Percentiles rank a stretch among this genome's conserved stretches.
phyloP scores from a whole-genome alignment of 92 coral and sea anemone genomes.

The Metridium senile region DNA sequence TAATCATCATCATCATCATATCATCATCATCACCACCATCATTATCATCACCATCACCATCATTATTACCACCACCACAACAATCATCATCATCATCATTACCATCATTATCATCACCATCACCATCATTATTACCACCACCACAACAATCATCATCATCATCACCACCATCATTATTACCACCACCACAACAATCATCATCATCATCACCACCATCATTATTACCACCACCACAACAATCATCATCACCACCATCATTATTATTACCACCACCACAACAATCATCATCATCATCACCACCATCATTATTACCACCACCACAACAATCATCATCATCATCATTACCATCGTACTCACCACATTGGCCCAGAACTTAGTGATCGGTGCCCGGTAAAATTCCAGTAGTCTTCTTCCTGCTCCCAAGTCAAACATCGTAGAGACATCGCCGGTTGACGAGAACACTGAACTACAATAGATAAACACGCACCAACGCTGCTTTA shows the following conservation, averaged over 20 bases:
- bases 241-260: neutral
- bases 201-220: neutral
- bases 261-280: neutral
- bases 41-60: neutral
- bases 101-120: neutral
- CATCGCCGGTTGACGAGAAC: neutral
- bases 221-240: neutral
- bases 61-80: neutral
- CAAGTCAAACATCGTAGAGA: slow-evolving; percentile 8
- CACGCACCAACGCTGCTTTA: neutral
- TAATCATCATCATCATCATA: neutral
- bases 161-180: neutral
- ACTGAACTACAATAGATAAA: neutral
- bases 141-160: neutral
- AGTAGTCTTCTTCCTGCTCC: slow-evolving; percentile 50
- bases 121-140: neutral
- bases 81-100: neutral
- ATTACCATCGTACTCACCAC: slow-evolving; percentile 51
- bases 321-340: neutral
- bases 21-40: neutral
- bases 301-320: neutral
- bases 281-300: neutral
- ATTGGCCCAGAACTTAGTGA: slow-evolving; percentile 90
- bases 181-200: neutral
- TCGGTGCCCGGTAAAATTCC: slow-evolving; percentile 88